These are phyloP conservation scores for Rhinolophus ferrumequinum DNA, from an alignment of 2,113 vertebrate genomes.

Conservation along the genomic window DNA sequence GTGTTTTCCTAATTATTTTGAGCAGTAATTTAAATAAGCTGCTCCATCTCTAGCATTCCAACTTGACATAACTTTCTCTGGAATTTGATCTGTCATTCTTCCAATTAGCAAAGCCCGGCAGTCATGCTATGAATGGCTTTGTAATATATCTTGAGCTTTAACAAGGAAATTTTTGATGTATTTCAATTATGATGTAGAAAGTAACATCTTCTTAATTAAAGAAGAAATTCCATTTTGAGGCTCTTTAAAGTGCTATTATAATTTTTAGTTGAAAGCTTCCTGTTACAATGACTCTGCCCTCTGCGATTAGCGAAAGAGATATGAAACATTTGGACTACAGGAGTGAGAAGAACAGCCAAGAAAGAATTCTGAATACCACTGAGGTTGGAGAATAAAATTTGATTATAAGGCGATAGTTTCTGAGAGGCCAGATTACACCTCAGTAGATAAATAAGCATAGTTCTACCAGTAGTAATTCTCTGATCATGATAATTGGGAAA, in stretches of 20 bases:
- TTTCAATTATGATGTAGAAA: conserved; percentile 76
- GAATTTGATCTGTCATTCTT: conserved; percentile 57
- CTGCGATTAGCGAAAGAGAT: conserved; percentile 25
- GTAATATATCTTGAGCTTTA: conserved; percentile 72
- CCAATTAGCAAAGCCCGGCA: conserved; percentile 68
- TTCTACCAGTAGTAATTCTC: background rate
- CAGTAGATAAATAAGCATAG: background rate
- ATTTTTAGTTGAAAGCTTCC: conserved; percentile 72
- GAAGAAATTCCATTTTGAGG: conserved; percentile 72
- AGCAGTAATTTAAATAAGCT: conserved; percentile 42
- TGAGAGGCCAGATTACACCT: background rate
- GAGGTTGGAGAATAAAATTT: background rate
- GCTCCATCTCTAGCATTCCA: background rate
- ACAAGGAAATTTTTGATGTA: conserved; percentile 75
- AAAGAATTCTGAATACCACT: background rate
- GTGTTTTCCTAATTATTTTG: conserved; percentile 31
- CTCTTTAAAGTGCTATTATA: conserved; percentile 73
- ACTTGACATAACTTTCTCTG: conserved; percentile 8
- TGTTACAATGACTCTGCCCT: conserved; percentile 59
- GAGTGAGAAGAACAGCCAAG: background rate
- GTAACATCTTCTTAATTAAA: conserved; percentile 76
- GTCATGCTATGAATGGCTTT: background rate
- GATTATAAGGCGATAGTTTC: background rate
- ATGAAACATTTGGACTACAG: background rate
- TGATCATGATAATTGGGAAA: background rate